Percentiles rank a stretch among this genome's conserved stretches.
These are phyloP conservation scores for Liolophura sinensis DNA, from an alignment of 1,140 invertebrate species.

Conservation along the genomic window DNA sequence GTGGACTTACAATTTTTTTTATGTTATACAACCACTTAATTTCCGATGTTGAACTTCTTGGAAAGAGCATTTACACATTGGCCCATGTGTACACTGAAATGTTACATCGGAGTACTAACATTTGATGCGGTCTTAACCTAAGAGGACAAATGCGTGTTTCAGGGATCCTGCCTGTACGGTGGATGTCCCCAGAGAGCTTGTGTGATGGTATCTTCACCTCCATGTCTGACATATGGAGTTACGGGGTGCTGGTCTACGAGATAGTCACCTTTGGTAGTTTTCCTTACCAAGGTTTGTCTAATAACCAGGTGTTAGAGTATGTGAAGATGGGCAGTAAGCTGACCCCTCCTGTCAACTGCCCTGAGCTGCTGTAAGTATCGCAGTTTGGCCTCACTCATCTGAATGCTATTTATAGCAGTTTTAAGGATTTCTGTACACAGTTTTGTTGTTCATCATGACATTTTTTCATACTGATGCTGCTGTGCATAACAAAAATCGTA, in stretches of 20 bases:
- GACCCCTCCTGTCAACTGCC: constrained; percentile 73
- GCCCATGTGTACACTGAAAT: not conserved
- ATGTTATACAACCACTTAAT: too few species aligned
- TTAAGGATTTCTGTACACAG: not conserved
- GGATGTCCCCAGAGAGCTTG: constrained; percentile 93
- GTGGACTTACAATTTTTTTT: too few species aligned
- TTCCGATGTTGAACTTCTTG: too few species aligned
- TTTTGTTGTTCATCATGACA: not conserved
- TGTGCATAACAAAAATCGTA: too few species aligned
- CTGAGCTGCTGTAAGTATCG: constrained; percentile 74
- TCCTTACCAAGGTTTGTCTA: constrained; percentile 83
- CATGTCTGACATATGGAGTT: constrained; percentile 93
- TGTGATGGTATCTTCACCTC: constrained; percentile 86
- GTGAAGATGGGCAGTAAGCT: constrained; percentile 77
- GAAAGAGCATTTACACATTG: too few species aligned
- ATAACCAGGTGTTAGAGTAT: constrained; percentile 80
- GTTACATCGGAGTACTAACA: not conserved
- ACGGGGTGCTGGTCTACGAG: constrained; percentile 90
- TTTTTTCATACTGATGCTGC: not conserved
- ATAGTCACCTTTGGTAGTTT: constrained; percentile 73
- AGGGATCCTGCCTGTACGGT: constrained; percentile 73
- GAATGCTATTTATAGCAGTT: too few species aligned
- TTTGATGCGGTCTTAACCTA: not conserved
- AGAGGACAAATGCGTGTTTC: not conserved
- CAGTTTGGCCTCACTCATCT: too few species aligned